phyloP scores from a whole-genome alignment of 2,113 vertebrate genomes.

The Lichenostomus cassidix region DNA sequence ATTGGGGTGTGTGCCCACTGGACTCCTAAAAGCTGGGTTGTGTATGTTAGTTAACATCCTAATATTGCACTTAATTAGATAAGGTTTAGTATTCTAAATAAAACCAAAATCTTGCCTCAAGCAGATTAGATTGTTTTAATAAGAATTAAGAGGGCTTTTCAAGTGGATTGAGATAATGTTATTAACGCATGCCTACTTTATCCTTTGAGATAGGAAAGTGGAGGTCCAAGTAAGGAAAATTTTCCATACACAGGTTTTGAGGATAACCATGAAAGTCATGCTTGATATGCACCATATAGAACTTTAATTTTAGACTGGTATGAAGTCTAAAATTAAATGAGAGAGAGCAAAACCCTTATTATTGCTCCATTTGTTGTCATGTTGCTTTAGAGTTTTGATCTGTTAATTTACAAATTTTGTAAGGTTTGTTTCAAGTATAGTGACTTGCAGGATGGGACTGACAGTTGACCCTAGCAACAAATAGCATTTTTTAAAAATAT shows the following conservation, averaged over 20 bases:
- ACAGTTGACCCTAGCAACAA: not conserved
- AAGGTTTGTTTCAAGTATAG: not conserved
- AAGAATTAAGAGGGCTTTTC: slow-evolving; percentile 45
- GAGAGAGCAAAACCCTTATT: not conserved
- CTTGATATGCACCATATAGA: not conserved
- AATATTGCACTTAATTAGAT: slow-evolving; percentile 12
- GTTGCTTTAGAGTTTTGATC: not conserved
- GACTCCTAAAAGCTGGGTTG: not conserved
- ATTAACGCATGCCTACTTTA: slow-evolving; percentile 17
- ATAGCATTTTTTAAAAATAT: not conserved
- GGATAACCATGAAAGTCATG: not conserved
- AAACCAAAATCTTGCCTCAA: slow-evolving; percentile 12
- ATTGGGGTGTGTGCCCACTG: accelerated
- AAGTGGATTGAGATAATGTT: slow-evolving; percentile 20
- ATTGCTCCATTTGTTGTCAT: not conserved
- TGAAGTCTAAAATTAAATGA: not conserved
- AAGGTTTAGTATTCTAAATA: slow-evolving; percentile 10
- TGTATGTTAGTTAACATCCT: not conserved
- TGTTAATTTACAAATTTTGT: not conserved
- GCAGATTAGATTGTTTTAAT: slow-evolving; percentile 26
- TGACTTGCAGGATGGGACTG: not conserved
- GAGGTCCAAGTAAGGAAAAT: not conserved
- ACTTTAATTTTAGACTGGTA: not conserved
- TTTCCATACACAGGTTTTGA: slow-evolving; percentile 29
- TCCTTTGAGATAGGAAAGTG: not conserved